These are phyloP conservation scores for Cynopterus brachyotis DNA, from an alignment of 2,113 vertebrate genomes.

Conservation along the genomic window DNA sequence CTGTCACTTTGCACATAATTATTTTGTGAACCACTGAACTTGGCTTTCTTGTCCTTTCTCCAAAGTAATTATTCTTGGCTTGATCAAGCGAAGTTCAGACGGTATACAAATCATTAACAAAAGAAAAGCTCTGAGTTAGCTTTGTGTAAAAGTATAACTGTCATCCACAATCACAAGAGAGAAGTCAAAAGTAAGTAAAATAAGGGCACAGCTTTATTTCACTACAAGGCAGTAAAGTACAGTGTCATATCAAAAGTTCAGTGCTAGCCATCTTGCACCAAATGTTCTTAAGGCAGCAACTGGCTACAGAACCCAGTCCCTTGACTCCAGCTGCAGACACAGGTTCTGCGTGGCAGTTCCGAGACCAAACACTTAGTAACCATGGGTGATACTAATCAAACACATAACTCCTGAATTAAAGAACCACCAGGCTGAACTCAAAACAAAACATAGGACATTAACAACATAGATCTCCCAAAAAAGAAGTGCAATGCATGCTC, in stretches of 20 bases:
- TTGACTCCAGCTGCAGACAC: conserved; percentile 60
- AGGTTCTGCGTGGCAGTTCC: conserved; percentile 78
- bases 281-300: conserved; percentile 90
- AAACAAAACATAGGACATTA: conserved; percentile 82
- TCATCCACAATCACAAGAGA: conserved; percentile 60
- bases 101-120: background rate
- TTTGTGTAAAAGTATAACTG: background rate
- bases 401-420: conserved; percentile 73
- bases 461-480: conserved; percentile 90
- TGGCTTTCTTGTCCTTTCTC: background rate
- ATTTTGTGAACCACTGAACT: background rate
- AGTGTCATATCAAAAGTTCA: conserved; percentile 89
- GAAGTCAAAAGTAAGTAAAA: conserved; percentile 78
- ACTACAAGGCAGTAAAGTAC: conserved; percentile 97
- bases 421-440: conserved; percentile 77
- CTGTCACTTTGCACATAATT: background rate
- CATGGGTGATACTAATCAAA: conserved; percentile 46
- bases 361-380: conserved; percentile 72
- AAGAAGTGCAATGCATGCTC: conserved; percentile 89
- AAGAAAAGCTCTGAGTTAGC: background rate
- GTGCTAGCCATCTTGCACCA: conserved; percentile 86
- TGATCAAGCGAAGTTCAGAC: background rate
- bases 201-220: conserved; percentile 95
- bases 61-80: background rate
- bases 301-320: conserved; percentile 71